Conservation (phyloP, 2,797 vertebrate species). For the Gymnocypris eckloni region DNA sequence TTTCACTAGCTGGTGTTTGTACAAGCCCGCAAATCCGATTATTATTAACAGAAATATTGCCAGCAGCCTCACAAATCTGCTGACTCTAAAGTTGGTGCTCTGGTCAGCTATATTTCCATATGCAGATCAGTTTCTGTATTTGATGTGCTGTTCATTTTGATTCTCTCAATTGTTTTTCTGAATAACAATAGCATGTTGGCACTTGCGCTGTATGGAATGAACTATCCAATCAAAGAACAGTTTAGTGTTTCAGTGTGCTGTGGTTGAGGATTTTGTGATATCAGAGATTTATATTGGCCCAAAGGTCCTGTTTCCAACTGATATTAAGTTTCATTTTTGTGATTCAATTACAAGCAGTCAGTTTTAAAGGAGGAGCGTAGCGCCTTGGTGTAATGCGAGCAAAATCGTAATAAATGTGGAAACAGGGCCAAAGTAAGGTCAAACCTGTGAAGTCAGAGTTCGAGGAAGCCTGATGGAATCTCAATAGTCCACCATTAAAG, state of each 20-base stretch:
- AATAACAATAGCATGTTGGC: neutral
- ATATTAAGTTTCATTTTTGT: neutral
- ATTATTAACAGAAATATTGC: slow-evolving; percentile 34
- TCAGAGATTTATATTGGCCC: neutral
- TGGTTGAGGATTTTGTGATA: neutral
- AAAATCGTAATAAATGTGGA: neutral
- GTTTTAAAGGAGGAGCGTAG: neutral
- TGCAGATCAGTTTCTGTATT: neutral
- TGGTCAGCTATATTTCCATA: slow-evolving; percentile 16
- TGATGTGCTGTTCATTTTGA: neutral
- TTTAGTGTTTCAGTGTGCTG: neutral
- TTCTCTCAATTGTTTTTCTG: neutral
- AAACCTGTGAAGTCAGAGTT: slow-evolving; percentile 23
- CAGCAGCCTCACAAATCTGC: slow-evolving; percentile 14
- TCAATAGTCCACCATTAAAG: slow-evolving; percentile 37
- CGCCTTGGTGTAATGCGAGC: neutral
- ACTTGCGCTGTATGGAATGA: neutral
- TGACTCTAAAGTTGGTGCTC: neutral
- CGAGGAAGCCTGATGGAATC: slow-evolving; percentile 18
- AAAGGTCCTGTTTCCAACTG: neutral
- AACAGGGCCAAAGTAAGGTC: neutral
- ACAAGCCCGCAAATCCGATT: slow-evolving; percentile 37
- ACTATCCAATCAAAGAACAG: neutral
- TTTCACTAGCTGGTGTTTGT: slow-evolving; percentile 24
- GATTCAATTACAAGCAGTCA: neutral